Base-by-base conservation (phyloP, 2,113 vertebrate genomes). In the Sturnira hondurensis region DNA sequence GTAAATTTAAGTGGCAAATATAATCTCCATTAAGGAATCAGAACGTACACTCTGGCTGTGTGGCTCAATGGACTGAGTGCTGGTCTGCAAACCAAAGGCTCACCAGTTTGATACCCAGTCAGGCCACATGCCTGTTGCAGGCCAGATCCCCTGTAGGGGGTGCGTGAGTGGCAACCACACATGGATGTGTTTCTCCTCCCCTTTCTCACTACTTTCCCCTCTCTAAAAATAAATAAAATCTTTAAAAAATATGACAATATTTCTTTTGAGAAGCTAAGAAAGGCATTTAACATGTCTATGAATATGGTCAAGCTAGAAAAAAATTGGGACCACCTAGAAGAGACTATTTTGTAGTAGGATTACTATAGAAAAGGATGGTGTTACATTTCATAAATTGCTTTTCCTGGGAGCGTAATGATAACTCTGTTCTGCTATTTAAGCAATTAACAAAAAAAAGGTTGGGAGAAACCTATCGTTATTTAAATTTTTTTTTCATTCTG, bases 401-500 rank as follows among this genome's bases (percentile, higher is more conserved):
- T 77, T 87, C 7, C 89, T 87, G 73, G 88, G 82, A 96, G 19
- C 4, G 1, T 61, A 97, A 95, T 93, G 94, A 81, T 96, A 92
- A 58, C 22, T 63, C 43, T 82, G 86, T 56, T 91, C 65, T 96
- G 82, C 74, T 96, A 89, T 92, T 89, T 94, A 94, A 61, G 38
- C 82, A 82, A 91, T 96, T 83, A 97, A 33, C 9, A 1, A 76
- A 78, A 77, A n/a, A n/a, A 93, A 88, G 28, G 9, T 36, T 67
- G 24, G 91, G 77, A 93, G 87, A 96, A 97, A 97, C 92, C 82
- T 93, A 87, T 80, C 96, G 17, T 58, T 86, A 2, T 1, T 31
- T 63, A 95, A 81, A 86, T n/a, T n/a, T n/a, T n/a, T n/a, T 74
- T 96, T 98, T 97, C 92, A 68, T 80, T 91, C 81, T 93, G 61